These are phyloP conservation scores for Diaprepes abbreviatus DNA, from an alignment of 2,888 invertebrate genomes.

Conservation along the genomic window DNA sequence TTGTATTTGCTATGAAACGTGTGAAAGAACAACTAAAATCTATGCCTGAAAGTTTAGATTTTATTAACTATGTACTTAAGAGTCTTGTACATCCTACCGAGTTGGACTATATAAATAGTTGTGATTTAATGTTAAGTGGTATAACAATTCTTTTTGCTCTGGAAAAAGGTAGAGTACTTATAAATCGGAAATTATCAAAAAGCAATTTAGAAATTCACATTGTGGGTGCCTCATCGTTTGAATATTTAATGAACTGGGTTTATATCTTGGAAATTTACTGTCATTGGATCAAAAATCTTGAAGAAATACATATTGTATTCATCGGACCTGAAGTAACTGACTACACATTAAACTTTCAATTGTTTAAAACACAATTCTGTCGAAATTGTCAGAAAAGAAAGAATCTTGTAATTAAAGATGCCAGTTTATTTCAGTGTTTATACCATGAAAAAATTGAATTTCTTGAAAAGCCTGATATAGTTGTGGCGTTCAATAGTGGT, in stretches of 20 bases:
- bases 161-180: slow-evolving; percentile 49
- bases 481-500: slow-evolving; percentile 63
- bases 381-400: slow-evolving; percentile 48
- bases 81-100: not conserved
- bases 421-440: slow-evolving; percentile 39
- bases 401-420: slow-evolving; percentile 45
- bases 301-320: slow-evolving; percentile 54
- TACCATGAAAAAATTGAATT: slow-evolving; percentile 58
- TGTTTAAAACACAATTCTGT: slow-evolving; percentile 45
- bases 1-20: slow-evolving; percentile 14
- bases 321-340: slow-evolving; percentile 58
- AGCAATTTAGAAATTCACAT: slow-evolving; percentile 56
- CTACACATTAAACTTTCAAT: slow-evolving; percentile 8
- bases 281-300: slow-evolving; percentile 57
- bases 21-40: slow-evolving; percentile 12
- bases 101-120: slow-evolving; percentile 20
- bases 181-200: slow-evolving; percentile 44
- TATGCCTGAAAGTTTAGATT: slow-evolving; percentile 24
- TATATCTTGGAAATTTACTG: slow-evolving; percentile 56
- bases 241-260: slow-evolving; percentile 55
- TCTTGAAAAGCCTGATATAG: slow-evolving; percentile 57
- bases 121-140: slow-evolving; percentile 37
- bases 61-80: slow-evolving; percentile 19
- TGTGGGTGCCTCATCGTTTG: slow-evolving; percentile 59
- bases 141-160: slow-evolving; percentile 55